Evolutionary conservation across 1,140 invertebrate genomes (phyloP).

Genomic region (Sipha flava): DNA sequence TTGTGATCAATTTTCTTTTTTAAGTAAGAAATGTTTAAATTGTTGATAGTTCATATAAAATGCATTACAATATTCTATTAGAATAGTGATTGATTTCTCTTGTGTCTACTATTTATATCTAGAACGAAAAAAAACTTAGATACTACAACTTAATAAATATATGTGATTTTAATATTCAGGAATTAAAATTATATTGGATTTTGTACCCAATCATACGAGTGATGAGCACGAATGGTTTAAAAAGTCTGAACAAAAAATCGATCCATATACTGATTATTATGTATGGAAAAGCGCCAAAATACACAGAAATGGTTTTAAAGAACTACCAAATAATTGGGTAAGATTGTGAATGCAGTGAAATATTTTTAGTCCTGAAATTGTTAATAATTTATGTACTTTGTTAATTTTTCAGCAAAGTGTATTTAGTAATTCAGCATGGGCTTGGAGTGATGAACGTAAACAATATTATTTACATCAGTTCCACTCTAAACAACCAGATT

Average conservation of each 20-base stretch:
- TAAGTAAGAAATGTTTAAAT: too few species aligned
- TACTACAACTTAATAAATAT: too few species aligned
- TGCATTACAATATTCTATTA: too few species aligned
- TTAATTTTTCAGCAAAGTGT: background rate
- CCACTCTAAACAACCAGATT: conserved; percentile 59
- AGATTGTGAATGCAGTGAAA: too few species aligned
- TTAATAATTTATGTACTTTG: too few species aligned
- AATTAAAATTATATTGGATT: conserved; percentile 73
- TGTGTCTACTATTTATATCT: too few species aligned
- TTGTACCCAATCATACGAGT: conserved; percentile 79
- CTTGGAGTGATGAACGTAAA: conserved; percentile 53
- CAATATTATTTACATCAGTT: conserved; percentile 71
- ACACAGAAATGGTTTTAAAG: conserved; percentile 41
- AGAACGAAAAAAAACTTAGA: too few species aligned
- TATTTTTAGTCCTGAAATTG: too few species aligned
- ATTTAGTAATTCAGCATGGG: conserved; percentile 59
- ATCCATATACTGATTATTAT: conserved; percentile 64
- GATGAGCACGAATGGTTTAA: conserved; percentile 70
- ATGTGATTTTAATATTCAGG: too few species aligned
- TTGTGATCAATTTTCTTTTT: too few species aligned
- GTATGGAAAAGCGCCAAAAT: conserved; percentile 55
- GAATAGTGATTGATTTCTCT: too few species aligned
- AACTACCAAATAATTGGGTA: conserved; percentile 75
- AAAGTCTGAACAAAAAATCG: conserved; percentile 51
- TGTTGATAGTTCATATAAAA: too few species aligned